Base-by-base conservation (phyloP, 2,888 invertebrate genomes). In the Incurvaria masculella region DNA sequence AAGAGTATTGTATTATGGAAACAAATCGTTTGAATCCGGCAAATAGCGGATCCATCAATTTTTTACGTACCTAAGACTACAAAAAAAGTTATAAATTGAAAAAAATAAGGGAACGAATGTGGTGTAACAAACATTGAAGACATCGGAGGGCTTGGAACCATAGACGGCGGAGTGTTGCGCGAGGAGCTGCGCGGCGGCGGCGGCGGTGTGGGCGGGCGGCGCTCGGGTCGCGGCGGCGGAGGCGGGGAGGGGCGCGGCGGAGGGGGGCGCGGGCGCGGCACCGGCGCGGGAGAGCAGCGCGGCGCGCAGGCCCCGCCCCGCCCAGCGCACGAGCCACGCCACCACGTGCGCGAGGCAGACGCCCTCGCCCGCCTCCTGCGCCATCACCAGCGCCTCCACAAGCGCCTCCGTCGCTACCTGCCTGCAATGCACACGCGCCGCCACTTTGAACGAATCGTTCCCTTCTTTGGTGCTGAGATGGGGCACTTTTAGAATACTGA, bases 331-430 rank as follows among this genome's bases (percentile, higher is more conserved):
- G 59, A 91, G 82, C 94, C 92, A 95, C 44, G 88, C 88, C 60
- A 90, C 86, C 46, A 91, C 90, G 62, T 91, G 85, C 66, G 93
- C 92, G 47, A 94, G 78, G 62, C 94, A 94, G 47, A 89, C 81
- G 59, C 88, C 87, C 66, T 96, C 95, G 51, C 87, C 90, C 49
- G 88, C 87, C 70, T 94, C 92, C 66, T 95, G 94, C 3, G 94
- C 91, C 62, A 92, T 81, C 69, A 87, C 87, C 47, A 95, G 85
- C 10, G 94, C 91, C 73, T 96, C 95, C 56, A 87, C 86, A n/a
- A 96, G 80, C 16, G 91, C 88, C 50, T 86, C 84, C 61, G 89
- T 69, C 0, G 93, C 92, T 63, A 92, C 87, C 44, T 85, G 81
- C 52, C 90, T 91, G 57, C 60, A 74, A 56, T 64, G 63, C 19